Base-by-base conservation (phyloP, 1,140 invertebrate genomes). In the Neodiprion virginianus region DNA sequence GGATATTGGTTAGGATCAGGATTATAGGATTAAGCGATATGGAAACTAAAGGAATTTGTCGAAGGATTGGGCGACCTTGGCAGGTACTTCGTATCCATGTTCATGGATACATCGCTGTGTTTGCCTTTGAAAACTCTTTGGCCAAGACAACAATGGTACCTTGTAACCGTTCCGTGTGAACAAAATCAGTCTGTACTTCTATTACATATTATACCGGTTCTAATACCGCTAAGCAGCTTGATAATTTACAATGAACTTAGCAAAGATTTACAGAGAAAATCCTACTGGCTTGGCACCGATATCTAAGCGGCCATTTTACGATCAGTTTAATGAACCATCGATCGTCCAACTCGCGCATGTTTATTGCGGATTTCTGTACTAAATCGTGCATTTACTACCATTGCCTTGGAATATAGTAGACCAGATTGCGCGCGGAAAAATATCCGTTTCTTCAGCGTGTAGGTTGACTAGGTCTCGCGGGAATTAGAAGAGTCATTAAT, bases 401-500 rank as follows among this genome's bases (percentile, higher is more conserved):
- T 2, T 40, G 1, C 2, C 28, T 40, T 40, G 28, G 28, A 40
- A 40, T 40, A 0, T 0, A 40, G 5, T 3, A 40, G 28, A 1
- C 28, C 5, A 40, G 28, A 40, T 40, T 40, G 28, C 28, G 28
- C 5, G 28, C 28, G 28, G 28, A 0, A 40, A 40, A 40, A 40
- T 40, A 40, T 40, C 28, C 28, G 28, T 40, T 40, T 40, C 28
- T 40, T 40, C 28, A 40, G 28, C 28, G 5, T 40, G 28, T 40
- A 40, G 28, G 2, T 40, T 40, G 28, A 40, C 2, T 40, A 40
- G 2, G 28, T 40, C 28, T 40, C 28, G 28, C 28, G 5, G 28
- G n/a, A 61, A 61, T 61, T 61, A 61, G n/a, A 61, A 61, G 11
- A 61, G 53, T 61, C 53, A 61, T 61, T 61, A 61, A 61, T 11